Evolutionary conservation across 1,140 invertebrate species (phyloP), one percentile per base, ranked within the genome.

Genomic region (Phymorhynchus buccinoides): DNA sequence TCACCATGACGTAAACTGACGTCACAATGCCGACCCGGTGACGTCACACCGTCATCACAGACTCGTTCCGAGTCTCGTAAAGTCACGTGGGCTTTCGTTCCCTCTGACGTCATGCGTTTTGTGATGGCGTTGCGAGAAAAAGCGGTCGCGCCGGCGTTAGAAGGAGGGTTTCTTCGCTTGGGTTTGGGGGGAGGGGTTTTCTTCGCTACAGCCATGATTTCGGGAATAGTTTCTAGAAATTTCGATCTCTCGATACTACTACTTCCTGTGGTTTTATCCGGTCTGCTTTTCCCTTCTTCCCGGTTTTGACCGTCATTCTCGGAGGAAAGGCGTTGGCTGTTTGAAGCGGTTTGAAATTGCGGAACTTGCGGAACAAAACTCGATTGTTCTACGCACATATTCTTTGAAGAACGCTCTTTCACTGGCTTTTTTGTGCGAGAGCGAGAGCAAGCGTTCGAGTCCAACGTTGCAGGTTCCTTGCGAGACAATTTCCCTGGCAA

Each of bases 141-240:
- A 4, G 41, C n/a, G 6, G 12, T 44, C 3, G 42, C 35, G 41
- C 77, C 52, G 77, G n/a, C 77, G 77, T 79, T 79, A 30, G 77
- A 79, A 7, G 77, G 77, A 52, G 77, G 77, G 27, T 56, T 79
- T 52, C 32, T 79, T 32, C 77, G 77, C 44, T 79, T 52, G 42
- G 77, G 77, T 79, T 79, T 79, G 3, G n/a, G 3, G 22, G 77
- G 77, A 7, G 77, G 44, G n/a, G 27, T 79, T 52, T 79, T 79
- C 18, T 48, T 48, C n/a, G 14, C 4, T 18, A n/a, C 32, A 27
- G 75, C 9, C 27, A 37, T 7, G 18, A 2, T 42, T 42, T 78
- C 22, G 16, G 37, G 37, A 27, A 37, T 78, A 3, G 42, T 1
- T 79, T 27, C n/a, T 0, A 48, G 77, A 18, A 12, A 3, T 39